Evolutionary conservation across 2,113 vertebrate genomes (phyloP).

Genomic region (Dromaius novaehollandiae): DNA sequence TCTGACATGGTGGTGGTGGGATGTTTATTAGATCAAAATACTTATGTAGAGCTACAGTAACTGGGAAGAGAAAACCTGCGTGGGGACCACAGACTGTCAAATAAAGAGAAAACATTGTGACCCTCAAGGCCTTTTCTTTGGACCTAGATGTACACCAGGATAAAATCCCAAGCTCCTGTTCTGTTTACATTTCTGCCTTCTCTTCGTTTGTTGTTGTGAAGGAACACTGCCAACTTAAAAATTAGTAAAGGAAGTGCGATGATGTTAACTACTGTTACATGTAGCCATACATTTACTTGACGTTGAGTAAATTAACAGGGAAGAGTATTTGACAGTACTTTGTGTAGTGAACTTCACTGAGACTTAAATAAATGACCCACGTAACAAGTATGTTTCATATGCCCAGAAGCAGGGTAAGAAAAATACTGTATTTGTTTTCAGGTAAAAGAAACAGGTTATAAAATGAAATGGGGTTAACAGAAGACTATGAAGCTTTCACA

Average conservation of each 20-base stretch:
- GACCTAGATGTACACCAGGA: background rate
- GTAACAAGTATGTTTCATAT: background rate
- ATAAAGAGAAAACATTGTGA: background rate
- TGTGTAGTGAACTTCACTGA: background rate
- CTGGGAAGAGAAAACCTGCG: background rate
- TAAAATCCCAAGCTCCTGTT: background rate
- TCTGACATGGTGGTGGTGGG: background rate
- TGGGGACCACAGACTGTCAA: background rate
- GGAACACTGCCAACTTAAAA: background rate
- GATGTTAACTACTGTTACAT: background rate
- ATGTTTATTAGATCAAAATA: background rate
- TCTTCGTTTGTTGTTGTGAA: background rate
- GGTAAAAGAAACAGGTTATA: background rate
- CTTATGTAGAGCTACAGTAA: rapidly evolving
- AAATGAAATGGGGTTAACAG: background rate
- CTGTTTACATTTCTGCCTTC: background rate
- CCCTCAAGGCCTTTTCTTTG: background rate
- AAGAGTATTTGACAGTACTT: background rate
- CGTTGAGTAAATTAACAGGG: background rate
- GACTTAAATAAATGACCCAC: background rate
- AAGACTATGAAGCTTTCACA: background rate
- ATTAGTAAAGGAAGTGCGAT: background rate
- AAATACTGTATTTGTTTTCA: background rate
- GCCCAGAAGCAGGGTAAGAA: background rate
- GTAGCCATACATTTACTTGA: background rate